Evolutionary conservation across 2,888 invertebrate species (phyloP), one percentile per base, ranked within the genome.

Genomic region (Philonicus albiceps): DNA sequence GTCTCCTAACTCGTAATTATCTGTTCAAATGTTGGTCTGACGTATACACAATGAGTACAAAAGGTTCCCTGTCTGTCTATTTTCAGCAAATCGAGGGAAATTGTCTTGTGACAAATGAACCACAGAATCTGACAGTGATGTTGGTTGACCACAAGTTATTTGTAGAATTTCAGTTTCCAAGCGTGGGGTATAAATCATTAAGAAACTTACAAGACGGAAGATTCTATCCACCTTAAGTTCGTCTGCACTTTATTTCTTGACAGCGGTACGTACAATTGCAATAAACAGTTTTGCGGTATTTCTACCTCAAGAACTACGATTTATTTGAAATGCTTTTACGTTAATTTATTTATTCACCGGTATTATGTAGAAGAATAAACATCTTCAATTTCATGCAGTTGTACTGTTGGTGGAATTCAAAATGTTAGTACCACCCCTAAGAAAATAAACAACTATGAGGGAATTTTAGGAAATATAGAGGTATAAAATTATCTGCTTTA

Each of bases 71-170:
- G 34, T 34, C 81, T 8, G 81, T 34, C 34, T 30, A 43, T 19
- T 31, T 64, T 81, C 55, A 55, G 64, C 55, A 81, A n/a, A 81
- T 64, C 19, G 81, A 81, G 81, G n/a, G 64, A 81, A 81, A 81
- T 81, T 64, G 64, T 81, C 81, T 31, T 34, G 53, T 81, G 81
- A 81, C 81, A 81, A 81, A 81, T 81, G 81, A 81, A 81, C 81
- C 81, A 81, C 81, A 81, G 81, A 55, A 55, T 81, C 81, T 81
- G 81, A 81, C 81, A 81, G 81, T 55, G 81, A 81, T 34, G 81
- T n/a, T 81, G 81, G 81, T 81, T 81, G 81, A 81, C 81, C 81
- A 81, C 19, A 81, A 81, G 81, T 64, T 81, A 81, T 81, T 37
- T 64, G 49, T 34, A 55, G 81, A 30, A 81, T 81, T 81, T 55